Percentiles rank a stretch among this genome's conserved stretches.
These are phyloP conservation scores for Cardinalis cardinalis DNA, from an alignment of 2,113 vertebrate species.

Conservation along the genomic window DNA sequence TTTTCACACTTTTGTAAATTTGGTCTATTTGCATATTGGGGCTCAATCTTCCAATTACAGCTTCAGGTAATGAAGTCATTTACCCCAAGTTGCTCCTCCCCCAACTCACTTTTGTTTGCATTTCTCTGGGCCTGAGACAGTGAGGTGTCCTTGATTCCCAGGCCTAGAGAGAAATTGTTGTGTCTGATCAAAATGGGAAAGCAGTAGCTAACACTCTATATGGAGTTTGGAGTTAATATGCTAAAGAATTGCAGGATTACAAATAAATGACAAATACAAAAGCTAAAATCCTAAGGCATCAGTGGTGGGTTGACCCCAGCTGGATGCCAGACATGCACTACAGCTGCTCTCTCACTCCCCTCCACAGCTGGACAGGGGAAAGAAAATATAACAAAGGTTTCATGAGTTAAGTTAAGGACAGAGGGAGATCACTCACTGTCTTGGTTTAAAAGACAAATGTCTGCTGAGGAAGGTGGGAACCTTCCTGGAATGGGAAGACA, in stretches of 20 bases:
- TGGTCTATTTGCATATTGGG: not conserved
- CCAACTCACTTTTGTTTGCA: too few relatives aligned
- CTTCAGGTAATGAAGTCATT: not conserved
- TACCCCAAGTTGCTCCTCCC: not conserved
- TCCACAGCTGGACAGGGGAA: not conserved
- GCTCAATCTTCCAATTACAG: not conserved
- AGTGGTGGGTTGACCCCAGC: not conserved
- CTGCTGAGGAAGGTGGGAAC: not conserved
- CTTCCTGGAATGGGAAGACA: not conserved
- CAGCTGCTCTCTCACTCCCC: not conserved
- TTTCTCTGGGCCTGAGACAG: not conserved
- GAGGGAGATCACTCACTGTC: not conserved
- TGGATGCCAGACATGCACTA: not conserved
- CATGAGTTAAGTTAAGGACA: not conserved
- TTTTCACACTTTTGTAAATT: not conserved
- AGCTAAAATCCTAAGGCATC: not conserved
- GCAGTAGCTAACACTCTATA: not conserved
- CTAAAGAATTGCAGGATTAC: not conserved
- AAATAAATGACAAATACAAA: not conserved
- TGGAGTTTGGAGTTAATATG: not conserved
- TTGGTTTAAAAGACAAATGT: not conserved
- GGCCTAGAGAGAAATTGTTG: not conserved
- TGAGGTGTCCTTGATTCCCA: not conserved
- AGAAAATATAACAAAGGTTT: not conserved
- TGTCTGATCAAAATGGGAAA: not conserved